Evolutionary conservation across 2,888 invertebrate species (phyloP), one percentile per base, ranked within the genome.

Genomic region (Conus canariensis): DNA sequence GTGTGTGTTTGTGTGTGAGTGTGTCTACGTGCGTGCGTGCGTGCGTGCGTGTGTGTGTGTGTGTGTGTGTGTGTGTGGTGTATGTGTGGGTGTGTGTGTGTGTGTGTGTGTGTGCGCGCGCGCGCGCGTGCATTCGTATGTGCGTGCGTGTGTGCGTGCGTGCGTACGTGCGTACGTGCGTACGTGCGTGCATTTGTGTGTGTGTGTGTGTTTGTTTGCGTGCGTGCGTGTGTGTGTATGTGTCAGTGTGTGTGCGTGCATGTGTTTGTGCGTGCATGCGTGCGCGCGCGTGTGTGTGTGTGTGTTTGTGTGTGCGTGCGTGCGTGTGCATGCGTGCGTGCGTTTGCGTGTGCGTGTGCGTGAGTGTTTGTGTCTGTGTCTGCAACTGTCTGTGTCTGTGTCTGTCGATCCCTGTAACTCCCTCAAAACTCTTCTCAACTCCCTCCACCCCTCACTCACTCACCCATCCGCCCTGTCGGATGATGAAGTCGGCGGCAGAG

Each of bases 391-490:
- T 74, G 70, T 74, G 70, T 22, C 8, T 22, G 70, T 22, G 70
- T 45, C 45, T 45, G 45, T 45, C 45, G 45, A 45, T 45, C 45
- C 45, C 45, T 45, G 45, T 6, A 19, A 3, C 45, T 45, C 45
- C 4, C 45, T 4, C 45, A 45, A 45, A 45, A 2, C 45, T 45
- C 45, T 45, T 45, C 45, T 45, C 45, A 1, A 4, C 45, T 45
- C 45, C 45, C 4, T 45, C 45, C 45, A 45, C 4, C 2, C 4
- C 4, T 45, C 4, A 7, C 16, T 64, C 64, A 90, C 93, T 86
- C 92, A 94, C 95, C 94, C 95, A 95, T 90, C 94, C 95, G 82
- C 94, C 95, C 89, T 94, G 93, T 88, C 92, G 92, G 25, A 94
- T 93, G 87, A 95, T 94, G 91, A 94, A 95, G 58, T 93, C 93